Base-by-base conservation (phyloP, 2,888 invertebrate species). In the Himalopsyche tibetana region DNA sequence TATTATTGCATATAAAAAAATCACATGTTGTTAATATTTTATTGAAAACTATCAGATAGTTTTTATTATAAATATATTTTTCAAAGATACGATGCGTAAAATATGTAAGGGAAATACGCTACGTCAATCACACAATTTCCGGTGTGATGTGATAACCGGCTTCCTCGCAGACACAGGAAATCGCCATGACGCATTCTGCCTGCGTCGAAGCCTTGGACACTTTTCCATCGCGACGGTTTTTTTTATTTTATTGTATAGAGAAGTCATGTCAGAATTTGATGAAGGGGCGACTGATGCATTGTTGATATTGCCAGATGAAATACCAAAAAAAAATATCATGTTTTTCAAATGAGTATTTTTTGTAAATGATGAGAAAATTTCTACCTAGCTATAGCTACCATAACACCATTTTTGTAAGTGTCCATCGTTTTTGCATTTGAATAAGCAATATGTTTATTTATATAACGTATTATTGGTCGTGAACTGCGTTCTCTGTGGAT, bases 91-190 rank as follows among this genome's bases (percentile, higher is more conserved):
- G 63, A 63, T 28, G 63, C 63, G 63, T 63, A 63, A 63, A 28
- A 63, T 63, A 19, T 63, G 63, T 19, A 19, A 19, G 40, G 51
- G 45, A 80, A 80, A 36, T 11, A 63, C 19, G 74, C 36, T 55
- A 79, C 80, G 84, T 84, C 84, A 80, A 84, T 84, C 84, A 84
- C n/a, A 38, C 80, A 84, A 55, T 80, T 84, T 80, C 80, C 80
- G 80, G 55, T 42, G 55, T 55, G 45, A 6, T 19, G 38, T 55
- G 55, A 80, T 84, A 84, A 55, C 84, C 84, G 51, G 74, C 38
- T 80, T 80, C 19, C 40, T 19, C 55, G n/a, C 19, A n/a, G 51
- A 82, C 79, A 79, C 83, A 55, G n/a, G 15, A 74, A 28, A 63
- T 83, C 45, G 45, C 19, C 63, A 45, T 45, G 69, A 74, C 83